phyloP scores from a whole-genome alignment of 53 echinoderm and acorn worm species.

The Astropecten irregularis region DNA sequence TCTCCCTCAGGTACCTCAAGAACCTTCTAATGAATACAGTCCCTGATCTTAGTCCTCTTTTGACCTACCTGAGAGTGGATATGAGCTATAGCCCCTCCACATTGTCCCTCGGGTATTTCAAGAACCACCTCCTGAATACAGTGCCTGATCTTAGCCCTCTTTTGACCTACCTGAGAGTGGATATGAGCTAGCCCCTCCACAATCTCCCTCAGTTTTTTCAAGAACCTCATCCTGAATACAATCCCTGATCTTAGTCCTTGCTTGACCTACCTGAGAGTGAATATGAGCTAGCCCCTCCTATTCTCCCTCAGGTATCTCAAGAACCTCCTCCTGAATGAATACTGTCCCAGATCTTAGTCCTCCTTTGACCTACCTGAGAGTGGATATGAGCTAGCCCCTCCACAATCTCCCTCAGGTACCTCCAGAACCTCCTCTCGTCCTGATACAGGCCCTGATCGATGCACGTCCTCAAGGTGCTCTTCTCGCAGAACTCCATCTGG shows the following conservation, averaged over 20 bases:
- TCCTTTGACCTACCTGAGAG: constrained; percentile 82
- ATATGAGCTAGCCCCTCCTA: constrained; percentile 73
- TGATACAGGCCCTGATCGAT: constrained; percentile 82
- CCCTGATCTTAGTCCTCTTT: no score
- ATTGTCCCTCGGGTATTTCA: constrained; percentile 91
- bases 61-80: constrained; percentile 89
- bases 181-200: constrained; percentile 61
- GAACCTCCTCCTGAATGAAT: constrained; percentile 65
- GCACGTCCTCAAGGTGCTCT: constrained; percentile 86
- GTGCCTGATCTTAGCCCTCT: constrained; percentile 71
- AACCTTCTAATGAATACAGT: no score
- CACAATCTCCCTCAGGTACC: constrained; percentile 89
- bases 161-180: constrained; percentile 87
- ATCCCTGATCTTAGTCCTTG: no score
- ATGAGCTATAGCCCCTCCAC: constrained; percentile 63
- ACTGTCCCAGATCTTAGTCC: constrained; percentile 76
- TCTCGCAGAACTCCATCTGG: constrained; percentile 99
- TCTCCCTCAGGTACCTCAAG: no score
- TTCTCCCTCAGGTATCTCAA: constrained; percentile 95
- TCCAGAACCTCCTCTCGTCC: constrained; percentile 83
- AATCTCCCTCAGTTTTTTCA: no score
- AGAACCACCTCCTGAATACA: constrained; percentile 73
- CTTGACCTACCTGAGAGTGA: constrained; percentile 85
- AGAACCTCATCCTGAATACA: no score
- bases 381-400: constrained; percentile 83